Base-by-base conservation (phyloP, 2,888 invertebrate species). In the Stramonita haemastoma region DNA sequence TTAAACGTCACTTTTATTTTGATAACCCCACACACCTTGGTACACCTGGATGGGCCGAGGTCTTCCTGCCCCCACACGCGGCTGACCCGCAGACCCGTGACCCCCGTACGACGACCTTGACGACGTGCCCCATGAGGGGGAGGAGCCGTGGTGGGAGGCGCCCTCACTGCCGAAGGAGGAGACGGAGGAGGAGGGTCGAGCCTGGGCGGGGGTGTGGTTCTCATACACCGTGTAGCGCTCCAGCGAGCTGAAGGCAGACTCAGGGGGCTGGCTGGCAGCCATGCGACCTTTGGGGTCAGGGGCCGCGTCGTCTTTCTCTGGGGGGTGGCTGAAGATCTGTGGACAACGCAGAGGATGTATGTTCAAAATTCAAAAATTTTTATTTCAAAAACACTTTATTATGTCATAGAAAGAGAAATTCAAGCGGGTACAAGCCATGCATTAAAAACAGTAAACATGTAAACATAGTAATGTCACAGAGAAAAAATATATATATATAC, bases 321-420 rank as follows among this genome's bases (percentile, higher is more conserved):
- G 95, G 11, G 93, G 91, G 36, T 92, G 93, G 86, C 94, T 94
- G 90, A 95, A 95, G 86, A 95, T 95, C 95, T 95, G 91, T 86
- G 70, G 70, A 70, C 17, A 22, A 22, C 15, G 13, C 60, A 15
- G 46, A 46, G 4, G 46, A 46, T 46, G 46, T n/a, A n/a, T n/a
- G n/a, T n/a, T n/a, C n/a, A n/a, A n/a, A n/a, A n/a, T n/a, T n/a
- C n/a, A n/a, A n/a, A n/a, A n/a, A n/a, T n/a, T 57, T 57, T 17
- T 13, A 17, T 57, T 57, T 57, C 57, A 57, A 57, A 17, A 17
- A 57, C n/a, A n/a, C n/a, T n/a, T n/a, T n/a, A n/a, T n/a, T n/a
- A n/a, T n/a, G n/a, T n/a, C n/a, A n/a, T n/a, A n/a, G n/a, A n/a
- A n/a, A n/a, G n/a, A n/a, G n/a, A n/a, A n/a, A n/a, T n/a, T n/a